A percentile compares a stretch with the other conserved stretches of the same genome.
phyloP scores from a whole-genome alignment of 2,113 vertebrate genomes.

The Amphiprion percula region DNA sequence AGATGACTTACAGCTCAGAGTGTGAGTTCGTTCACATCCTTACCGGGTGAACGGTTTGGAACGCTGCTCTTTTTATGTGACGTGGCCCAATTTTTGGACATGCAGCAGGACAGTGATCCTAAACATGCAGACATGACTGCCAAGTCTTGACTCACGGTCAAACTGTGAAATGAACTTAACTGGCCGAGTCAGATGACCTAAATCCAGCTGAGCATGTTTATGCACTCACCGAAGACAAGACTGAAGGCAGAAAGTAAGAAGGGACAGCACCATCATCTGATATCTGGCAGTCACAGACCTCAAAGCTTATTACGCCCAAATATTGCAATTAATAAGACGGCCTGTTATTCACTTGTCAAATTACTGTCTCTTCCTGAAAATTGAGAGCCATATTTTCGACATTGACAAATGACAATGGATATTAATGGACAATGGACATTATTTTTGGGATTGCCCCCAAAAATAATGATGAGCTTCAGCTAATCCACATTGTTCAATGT shows the following conservation, averaged over 20 bases:
- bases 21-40: too few relatives aligned
- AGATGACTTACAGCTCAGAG: background rate
- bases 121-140: background rate
- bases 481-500: slow-evolving; percentile 5
- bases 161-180: slow-evolving; percentile 2
- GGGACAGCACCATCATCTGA: background rate
- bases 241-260: slow-evolving; percentile 3
- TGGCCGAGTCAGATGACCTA: slow-evolving; percentile 11
- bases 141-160: background rate
- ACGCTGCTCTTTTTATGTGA: background rate
- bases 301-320: background rate
- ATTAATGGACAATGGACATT: too few relatives aligned
- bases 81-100: background rate
- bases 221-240: background rate
- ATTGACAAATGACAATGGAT: background rate
- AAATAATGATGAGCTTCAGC: background rate
- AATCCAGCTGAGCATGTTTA: slow-evolving; percentile 29
- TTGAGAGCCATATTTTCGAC: background rate
- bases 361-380: background rate
- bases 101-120: background rate
- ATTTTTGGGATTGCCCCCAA: background rate
- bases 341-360: background rate
- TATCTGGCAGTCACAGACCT: background rate
- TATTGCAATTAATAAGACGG: background rate
- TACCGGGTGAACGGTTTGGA: too few relatives aligned